Evolutionary conservation across 2,888 invertebrate genomes (phyloP), one percentile per base, ranked within the genome.

Genomic region (Polyploca ridens): DNA sequence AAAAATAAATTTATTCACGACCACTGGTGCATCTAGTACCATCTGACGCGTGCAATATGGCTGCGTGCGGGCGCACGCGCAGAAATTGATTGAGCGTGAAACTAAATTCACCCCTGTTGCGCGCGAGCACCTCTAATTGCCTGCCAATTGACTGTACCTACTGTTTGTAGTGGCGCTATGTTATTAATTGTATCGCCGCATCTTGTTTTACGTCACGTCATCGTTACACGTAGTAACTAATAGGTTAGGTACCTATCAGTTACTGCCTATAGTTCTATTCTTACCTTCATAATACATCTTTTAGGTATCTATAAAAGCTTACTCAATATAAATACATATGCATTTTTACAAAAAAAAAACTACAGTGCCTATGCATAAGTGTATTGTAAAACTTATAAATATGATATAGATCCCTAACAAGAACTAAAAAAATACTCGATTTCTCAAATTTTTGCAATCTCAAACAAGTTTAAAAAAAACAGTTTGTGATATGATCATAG

Each of bases 21-120:
- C 85, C 78, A 62, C 66, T 68, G 68, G 74, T 70, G 74, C 88
- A 85, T 90, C 16, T 10, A 38, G 13, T 13, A 16, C 89, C 93
- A 93, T 90, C 88, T 93, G 93, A 91, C 93, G 93, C 90, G 93
- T 91, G 92, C 93, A 93, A 92, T 93, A 93, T 94, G 93, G 91
- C 90, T 91, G 89, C 90, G 92, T 92, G 91, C 69, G 62, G 61
- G 61, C 61, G 61, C 91, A 83, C 54, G 57, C 91, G 93, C 91
- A 83, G 86, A 90, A 93, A 89, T 92, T 91, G 92, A 94, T 93
- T 93, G 93, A 93, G 89, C 93, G 92, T 94, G 91, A 92, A 94
- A 93, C 90, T 77, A 93, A 89, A 94, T 94, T 90, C 93, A 94
- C 93, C 94, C 93, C 92, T 78, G 86, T 85, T 72, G 88, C 80